Evolutionary conservation across 2,888 invertebrate genomes (phyloP).

Genomic region (Apodemia duryi): DNA sequence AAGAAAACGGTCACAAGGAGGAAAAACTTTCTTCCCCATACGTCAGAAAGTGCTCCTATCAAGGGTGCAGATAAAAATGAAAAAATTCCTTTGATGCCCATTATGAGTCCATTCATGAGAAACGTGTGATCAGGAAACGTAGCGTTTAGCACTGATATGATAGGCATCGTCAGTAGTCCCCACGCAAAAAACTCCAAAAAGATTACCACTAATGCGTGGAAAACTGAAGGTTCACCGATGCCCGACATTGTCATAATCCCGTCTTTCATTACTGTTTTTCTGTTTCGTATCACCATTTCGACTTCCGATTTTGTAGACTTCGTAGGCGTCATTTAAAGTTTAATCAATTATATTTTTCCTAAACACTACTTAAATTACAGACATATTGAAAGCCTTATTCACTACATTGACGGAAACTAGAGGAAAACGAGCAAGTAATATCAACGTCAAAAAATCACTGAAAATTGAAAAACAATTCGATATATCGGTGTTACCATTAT

Average conservation of each 20-base stretch:
- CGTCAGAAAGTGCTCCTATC: conserved; percentile 98
- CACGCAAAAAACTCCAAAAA: conserved; percentile 99
- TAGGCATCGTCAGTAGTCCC: conserved; percentile 98
- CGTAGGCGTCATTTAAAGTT: conserved; percentile 83
- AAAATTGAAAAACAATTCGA: conserved; percentile 72
- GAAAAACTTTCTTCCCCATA: conserved; percentile 99
- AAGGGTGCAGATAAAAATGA: conserved; percentile 98
- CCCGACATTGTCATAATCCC: conserved; percentile 93
- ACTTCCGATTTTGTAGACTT: conserved; percentile 91
- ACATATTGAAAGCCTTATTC: conserved; percentile 63
- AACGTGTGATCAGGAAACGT: conserved; percentile 99
- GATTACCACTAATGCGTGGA: conserved; percentile 99
- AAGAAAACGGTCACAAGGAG: conserved; percentile 98
- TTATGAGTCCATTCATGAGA: conserved; percentile 99
- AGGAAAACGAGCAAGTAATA: conserved; percentile 57
- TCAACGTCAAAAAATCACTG: conserved; percentile 73
- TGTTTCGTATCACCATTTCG: conserved; percentile 92
- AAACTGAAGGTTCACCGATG: conserved; percentile 96
- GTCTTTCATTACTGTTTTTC: conserved; percentile 92
- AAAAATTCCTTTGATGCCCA: conserved; percentile 98
- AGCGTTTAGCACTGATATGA: conserved; percentile 95
- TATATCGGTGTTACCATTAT: conserved; percentile 44
- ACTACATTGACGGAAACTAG: conserved; percentile 62
- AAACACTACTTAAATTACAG: conserved; percentile 63
- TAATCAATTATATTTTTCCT: conserved; percentile 50